Percentiles rank a stretch among this genome's conserved stretches.
Conservation (phyloP, 23 tunicate genomes). For the Phallusia fumigata region DNA sequence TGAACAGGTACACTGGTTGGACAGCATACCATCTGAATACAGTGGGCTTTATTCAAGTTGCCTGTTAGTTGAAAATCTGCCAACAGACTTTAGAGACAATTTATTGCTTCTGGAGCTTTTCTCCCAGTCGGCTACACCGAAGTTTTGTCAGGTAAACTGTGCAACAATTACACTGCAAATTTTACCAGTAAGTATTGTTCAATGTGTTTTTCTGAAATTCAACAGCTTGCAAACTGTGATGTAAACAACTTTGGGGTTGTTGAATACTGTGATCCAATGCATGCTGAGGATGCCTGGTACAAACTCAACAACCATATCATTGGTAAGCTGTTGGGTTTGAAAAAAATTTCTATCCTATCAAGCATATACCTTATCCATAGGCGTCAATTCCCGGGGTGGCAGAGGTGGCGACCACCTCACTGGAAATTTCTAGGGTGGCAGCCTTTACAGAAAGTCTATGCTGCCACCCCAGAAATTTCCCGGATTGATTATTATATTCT, state of each 20-base stretch:
- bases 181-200: no score
- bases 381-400: no score
- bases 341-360: no score
- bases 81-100: constrained; percentile 37
- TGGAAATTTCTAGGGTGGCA: no score
- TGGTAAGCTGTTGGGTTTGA: background rate
- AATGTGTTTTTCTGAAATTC: background rate
- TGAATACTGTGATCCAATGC: constrained; percentile 55
- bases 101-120: constrained; percentile 23
- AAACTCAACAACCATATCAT: constrained; percentile 21
- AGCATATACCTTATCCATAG: no score
- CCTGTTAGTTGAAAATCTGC: constrained; percentile 67
- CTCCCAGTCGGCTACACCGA: constrained; percentile 44
- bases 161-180: no score
- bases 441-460: no score
- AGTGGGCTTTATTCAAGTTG: constrained; percentile 73
- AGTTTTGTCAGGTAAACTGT: constrained; percentile 65
- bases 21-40: constrained; percentile 67
- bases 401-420: no score
- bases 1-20: constrained; percentile 92
- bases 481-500: no score
- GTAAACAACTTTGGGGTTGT: constrained; percentile 68
- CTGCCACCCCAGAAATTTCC: no score
- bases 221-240: constrained; percentile 52
- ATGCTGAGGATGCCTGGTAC: constrained; percentile 60